Evolutionary conservation across 2,888 invertebrate species (phyloP).

Genomic region (Caenorhabditis afra): DNA sequence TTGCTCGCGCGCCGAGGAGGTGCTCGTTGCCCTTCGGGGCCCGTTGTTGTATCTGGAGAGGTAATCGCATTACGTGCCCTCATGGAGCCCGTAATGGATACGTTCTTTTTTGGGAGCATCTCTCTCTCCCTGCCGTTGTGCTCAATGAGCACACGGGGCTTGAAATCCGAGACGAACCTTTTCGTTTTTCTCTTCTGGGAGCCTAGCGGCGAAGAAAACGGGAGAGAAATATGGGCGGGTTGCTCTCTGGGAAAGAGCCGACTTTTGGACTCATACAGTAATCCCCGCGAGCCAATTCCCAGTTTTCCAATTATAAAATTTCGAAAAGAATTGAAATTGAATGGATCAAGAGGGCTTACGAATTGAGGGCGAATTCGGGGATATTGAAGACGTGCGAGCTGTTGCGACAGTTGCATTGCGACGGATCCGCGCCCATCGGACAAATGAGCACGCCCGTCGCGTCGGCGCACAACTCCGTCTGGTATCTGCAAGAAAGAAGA

Average conservation of each 20-base stretch:
- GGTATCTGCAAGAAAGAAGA: constrained; percentile 40
- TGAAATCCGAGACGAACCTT: constrained; percentile 36
- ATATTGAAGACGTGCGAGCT: constrained; percentile 64
- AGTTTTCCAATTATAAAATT: no score
- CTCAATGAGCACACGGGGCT: constrained; percentile 9
- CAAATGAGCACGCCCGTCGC: constrained; percentile 60
- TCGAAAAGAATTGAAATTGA: not conserved
- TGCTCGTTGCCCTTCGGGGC: constrained; percentile 6
- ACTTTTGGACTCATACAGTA: constrained; percentile 13
- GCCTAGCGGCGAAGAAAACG: not conserved
- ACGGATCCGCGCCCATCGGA: constrained; percentile 1
- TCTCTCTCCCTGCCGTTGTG: no score
- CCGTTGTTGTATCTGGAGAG: constrained; percentile 9
- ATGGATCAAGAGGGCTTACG: constrained; percentile 48
- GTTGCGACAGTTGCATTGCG: constrained; percentile 61
- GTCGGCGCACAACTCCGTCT: constrained; percentile 26
- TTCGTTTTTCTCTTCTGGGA: not conserved
- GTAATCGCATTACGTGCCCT: constrained; percentile 42
- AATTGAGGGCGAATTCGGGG: constrained; percentile 65
- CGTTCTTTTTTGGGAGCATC: constrained; percentile 25
- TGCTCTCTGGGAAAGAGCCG: not conserved
- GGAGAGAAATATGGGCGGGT: constrained; percentile 1
- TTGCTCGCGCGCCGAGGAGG: not conserved
- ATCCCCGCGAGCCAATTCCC: not conserved
- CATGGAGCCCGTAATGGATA: constrained; percentile 42